phyloP scores from a whole-genome alignment of 2,888 invertebrate species.

The Cremastinae sp. region DNA sequence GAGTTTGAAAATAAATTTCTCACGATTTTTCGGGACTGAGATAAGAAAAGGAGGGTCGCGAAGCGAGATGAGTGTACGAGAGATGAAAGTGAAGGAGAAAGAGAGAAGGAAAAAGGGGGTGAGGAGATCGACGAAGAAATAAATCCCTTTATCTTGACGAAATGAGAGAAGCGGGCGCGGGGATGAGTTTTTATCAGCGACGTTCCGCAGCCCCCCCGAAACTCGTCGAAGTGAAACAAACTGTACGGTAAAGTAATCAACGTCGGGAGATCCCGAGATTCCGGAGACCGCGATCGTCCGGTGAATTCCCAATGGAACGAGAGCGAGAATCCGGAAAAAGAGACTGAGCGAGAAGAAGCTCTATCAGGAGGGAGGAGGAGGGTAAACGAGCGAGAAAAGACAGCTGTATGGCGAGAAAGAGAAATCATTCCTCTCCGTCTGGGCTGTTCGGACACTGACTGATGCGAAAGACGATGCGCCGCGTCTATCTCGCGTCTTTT shows the following conservation, averaged over 20 bases:
- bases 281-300: conserved; percentile 20
- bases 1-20: too few relatives aligned
- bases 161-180: conserved; percentile 18
- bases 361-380: not conserved
- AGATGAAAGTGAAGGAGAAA: not conserved
- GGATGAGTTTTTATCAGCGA: conserved; percentile 6
- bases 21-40: too few relatives aligned
- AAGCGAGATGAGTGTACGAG: not conserved
- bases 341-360: not conserved
- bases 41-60: too few relatives aligned
- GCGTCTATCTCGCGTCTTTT: not conserved
- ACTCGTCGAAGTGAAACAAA: conserved; percentile 27
- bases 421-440: conserved; percentile 14
- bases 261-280: conserved; percentile 34
- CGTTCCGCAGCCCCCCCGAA: conserved; percentile 9
- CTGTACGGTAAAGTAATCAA: conserved; percentile 47
- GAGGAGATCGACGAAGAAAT: not conserved
- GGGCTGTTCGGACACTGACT: conserved; percentile 5
- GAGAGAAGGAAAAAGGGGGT: not conserved
- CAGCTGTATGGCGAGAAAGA: too few relatives aligned
- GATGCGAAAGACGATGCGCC: not conserved
- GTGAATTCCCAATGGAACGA: conserved; percentile 15
- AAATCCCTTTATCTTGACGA: conserved; percentile 10
- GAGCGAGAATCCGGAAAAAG: not conserved
- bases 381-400: not conserved